Conservation (phyloP, 2,888 invertebrate genomes). For the Ptychoptera contaminata region DNA sequence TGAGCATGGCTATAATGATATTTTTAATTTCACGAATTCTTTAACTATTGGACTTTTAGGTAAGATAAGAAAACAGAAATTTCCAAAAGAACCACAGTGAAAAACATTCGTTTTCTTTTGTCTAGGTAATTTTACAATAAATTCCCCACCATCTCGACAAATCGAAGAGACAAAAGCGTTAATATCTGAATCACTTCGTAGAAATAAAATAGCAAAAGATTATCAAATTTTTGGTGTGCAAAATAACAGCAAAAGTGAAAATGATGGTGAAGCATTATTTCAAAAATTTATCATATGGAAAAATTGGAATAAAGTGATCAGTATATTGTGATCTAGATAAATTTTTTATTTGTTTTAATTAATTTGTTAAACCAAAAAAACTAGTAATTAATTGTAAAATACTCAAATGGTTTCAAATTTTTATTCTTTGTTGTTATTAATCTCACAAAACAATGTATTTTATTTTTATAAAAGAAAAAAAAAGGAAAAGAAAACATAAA, state of each 20-base stretch:
- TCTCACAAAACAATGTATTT: neutral
- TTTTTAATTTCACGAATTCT: constrained; percentile 9
- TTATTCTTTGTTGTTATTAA: neutral
- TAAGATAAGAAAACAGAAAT: constrained; percentile 12
- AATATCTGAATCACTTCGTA: constrained; percentile 18
- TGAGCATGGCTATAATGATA: constrained; percentile 17
- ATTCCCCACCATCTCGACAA: constrained; percentile 15
- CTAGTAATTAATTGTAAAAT: neutral
- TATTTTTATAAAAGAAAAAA: neutral
- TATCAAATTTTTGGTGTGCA: constrained; percentile 14
- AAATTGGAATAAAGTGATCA: constrained; percentile 14
- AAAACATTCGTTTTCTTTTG: constrained; percentile 5
- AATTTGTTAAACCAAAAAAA: neutral
- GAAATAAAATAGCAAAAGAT: constrained; percentile 15
- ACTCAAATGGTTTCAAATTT: too few relatives aligned
- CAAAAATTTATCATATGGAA: constrained; percentile 16
- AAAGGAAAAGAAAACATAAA: too few relatives aligned
- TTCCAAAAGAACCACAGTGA: neutral
- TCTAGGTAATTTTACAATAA: constrained; percentile 19
- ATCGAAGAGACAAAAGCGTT: constrained; percentile 15
- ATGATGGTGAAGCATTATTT: constrained; percentile 15
- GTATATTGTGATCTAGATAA: neutral
- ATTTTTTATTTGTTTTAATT: neutral
- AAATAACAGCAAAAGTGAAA: constrained; percentile 12
- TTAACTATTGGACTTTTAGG: constrained; percentile 33